phyloP scores from a whole-genome alignment of 2,888 invertebrate species.

The Microchrysa polita region DNA sequence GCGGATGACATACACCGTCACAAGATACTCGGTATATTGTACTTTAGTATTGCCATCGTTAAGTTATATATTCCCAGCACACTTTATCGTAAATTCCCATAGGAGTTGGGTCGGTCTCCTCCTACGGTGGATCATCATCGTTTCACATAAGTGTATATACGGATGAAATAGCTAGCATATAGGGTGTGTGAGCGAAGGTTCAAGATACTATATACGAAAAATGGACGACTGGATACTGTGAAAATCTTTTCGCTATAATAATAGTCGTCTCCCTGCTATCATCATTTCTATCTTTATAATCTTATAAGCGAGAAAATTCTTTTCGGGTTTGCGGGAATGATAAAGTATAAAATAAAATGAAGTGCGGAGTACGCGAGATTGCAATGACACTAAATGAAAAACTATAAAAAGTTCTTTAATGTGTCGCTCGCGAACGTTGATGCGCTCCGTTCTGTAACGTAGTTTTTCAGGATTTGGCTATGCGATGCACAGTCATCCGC shows the following conservation, averaged over 20 bases:
- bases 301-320: constrained; percentile 11
- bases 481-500: neutral
- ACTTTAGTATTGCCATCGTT: too few species aligned
- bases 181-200: too few species aligned
- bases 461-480: neutral
- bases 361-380: too few species aligned
- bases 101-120: too few species aligned
- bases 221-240: neutral
- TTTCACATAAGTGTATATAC: too few species aligned
- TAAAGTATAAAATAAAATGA: constrained; percentile 2
- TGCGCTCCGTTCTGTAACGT: neutral
- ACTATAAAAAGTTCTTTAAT: constrained; percentile 3
- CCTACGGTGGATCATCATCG: too few species aligned
- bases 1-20: neutral
- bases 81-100: constrained; percentile 1
- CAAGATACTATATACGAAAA: neutral
- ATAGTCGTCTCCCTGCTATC: too few species aligned
- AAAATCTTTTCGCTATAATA: neutral
- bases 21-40: neutral
- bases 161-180: too few species aligned
- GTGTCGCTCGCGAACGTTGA: neutral
- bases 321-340: too few species aligned
- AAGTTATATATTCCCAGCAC: neutral
- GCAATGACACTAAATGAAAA: constrained; percentile 10
- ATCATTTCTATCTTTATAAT: constrained; percentile 10